Base-by-base conservation (phyloP, 2,888 invertebrate species). In the Cataglyphis livida region DNA sequence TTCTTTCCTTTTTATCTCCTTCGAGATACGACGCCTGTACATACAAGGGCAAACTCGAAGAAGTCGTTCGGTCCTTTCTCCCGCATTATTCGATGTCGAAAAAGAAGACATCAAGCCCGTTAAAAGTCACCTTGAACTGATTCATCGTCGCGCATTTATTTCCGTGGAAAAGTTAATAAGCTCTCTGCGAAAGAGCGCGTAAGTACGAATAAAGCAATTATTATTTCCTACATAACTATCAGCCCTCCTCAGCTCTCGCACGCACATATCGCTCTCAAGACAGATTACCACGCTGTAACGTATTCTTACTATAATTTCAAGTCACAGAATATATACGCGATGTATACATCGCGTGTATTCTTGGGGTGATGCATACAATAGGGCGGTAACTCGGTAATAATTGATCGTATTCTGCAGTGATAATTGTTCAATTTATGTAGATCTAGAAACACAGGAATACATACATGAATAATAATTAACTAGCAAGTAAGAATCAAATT, bases 1-100 rank as follows among this genome's bases (percentile, higher is more conserved):
- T 51, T n/a, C n/a, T n/a, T n/a, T 51, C n/a, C 1, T n/a, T 51
- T 74, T 87, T 88, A 86, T 89, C 89, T 89, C 25, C 38, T 35
- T 32, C 59, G 59, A 54, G 62, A 71, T 86, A 89, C 88, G 88
- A 64, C 70, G 82, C 41, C 38, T 64, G 64, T 66, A 79, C 82
- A 25, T 62, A 79, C 83, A 32, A 74, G 74, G 48, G 73, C 48
- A 48, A 48, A 48, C n/a, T 44, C 74, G 48, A 32, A 73, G 21
- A 62, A 51, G 41, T 25, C 18, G 65, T n/a, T 25, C 32, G 57
- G 12, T 2, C n/a, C 57, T 59, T 59, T 21, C 32, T 79, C 44
- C 41, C 76, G 41, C 32, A 59, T 78, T 57, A 44, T 15, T 35
- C 71, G 44, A 44, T 59, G 78, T 78, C 9, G 62, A 25, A 48